These are phyloP conservation scores for Gobio occitaniae DNA, from an alignment of 2,797 vertebrate genomes.

Conservation along the genomic window DNA sequence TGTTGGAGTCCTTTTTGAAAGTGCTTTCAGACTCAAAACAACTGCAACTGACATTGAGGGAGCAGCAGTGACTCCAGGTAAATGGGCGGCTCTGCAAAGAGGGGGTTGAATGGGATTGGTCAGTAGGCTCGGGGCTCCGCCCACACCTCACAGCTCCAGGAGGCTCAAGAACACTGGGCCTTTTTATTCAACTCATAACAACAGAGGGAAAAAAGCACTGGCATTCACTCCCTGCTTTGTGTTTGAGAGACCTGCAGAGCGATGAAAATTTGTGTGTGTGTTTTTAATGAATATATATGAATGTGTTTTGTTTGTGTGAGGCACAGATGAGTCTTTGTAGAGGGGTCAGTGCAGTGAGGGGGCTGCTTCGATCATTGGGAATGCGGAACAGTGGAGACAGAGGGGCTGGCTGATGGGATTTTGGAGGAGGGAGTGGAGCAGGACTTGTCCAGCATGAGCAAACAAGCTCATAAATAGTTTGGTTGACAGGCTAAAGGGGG, in stretches of 20 bases:
- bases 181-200: constrained; percentile 73
- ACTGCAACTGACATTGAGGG: constrained; percentile 15
- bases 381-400: constrained; percentile 63
- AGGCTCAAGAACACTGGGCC: constrained; percentile 78
- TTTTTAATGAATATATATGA: constrained; percentile 31
- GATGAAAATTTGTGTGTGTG: neutral
- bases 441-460: constrained; percentile 70
- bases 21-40: neutral
- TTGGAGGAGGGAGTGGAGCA: constrained; percentile 39
- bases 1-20: constrained; percentile 1
- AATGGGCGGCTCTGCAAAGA: neutral
- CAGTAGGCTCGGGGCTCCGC: constrained; percentile 59
- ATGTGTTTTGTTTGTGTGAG: constrained; percentile 9
- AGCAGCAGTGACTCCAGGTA: constrained; percentile 22
- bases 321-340: constrained; percentile 26
- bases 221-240: constrained; percentile 10
- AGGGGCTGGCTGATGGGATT: constrained; percentile 40
- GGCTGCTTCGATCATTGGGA: constrained; percentile 45
- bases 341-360: constrained; percentile 22
- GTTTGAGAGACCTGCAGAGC: constrained; percentile 51
- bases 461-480: constrained; percentile 77
- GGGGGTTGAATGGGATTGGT: neutral
- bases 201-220: neutral
- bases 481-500: constrained; percentile 67
- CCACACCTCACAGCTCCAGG: constrained; percentile 68